Evolutionary conservation across 2,888 invertebrate genomes (phyloP), one percentile per base, ranked within the genome.

Genomic region (Tetropium fuscum): DNA sequence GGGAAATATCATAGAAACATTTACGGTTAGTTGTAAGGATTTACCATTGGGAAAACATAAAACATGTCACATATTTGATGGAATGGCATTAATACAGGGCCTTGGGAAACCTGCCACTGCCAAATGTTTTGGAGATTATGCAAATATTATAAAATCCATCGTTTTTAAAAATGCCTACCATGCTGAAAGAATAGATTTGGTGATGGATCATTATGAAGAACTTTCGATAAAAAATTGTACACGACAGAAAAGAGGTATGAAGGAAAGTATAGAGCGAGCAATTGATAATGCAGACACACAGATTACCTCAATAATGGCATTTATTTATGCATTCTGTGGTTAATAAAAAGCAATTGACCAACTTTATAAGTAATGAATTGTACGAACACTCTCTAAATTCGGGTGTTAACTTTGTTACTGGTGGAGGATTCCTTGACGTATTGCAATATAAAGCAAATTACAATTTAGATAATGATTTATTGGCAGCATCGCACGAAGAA

Each of bases 251-350:
- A 47, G 34, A 19, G 20, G 6, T 3, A 4, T 19, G 19, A n/a
- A n/a, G n/a, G 15, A 47, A n/a, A 30, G 32, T 20, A 18, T 43
- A 43, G 13, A 43, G 5, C 25, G 44, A 10, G 11, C 19, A 8
- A 47, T 47, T 6, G 27, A 47, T 18, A 27, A 15, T 32, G 11
- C 20, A 1, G 27, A 40, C 38, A 36, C 40, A 32, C 1, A 32
- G n/a, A 10, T 44, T 66, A 32, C 66, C 60, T 4, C 61, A 61
- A 32, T 56, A 66, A 30, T 66, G 63, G 61, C 53, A 64, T 40
- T 38, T 57, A 22, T 65, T 60, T 38, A 63, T 65, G 10, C 58
- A 65, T 54, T 63, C 60, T 2, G 18, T 51, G 7, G 45, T 38
- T 30, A 66, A 61, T 22, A 64, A 64, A 40, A 1, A 32, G 5